These are phyloP conservation scores for Caenorhabditis sulstoni DNA, from an alignment of 2,888 invertebrate species.

Conservation along the genomic window DNA sequence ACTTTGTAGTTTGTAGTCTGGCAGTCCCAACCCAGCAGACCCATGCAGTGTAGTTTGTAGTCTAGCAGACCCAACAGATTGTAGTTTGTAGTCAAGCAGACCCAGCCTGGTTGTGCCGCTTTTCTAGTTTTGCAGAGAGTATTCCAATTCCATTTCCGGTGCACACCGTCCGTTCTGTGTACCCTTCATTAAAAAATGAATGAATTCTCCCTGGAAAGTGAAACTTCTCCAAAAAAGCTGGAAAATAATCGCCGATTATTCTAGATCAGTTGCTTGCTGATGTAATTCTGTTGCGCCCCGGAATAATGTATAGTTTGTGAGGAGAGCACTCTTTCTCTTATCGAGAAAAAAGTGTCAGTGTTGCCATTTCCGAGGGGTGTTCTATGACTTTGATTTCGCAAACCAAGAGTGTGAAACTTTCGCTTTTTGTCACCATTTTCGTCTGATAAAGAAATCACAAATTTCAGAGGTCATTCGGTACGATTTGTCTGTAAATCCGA, in stretches of 20 bases:
- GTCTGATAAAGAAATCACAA: neutral
- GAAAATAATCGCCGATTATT: constrained; percentile 16
- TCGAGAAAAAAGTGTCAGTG: neutral
- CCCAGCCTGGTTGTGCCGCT: neutral
- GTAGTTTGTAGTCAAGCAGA: neutral
- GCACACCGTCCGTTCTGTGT: neutral
- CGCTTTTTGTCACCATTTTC: constrained; percentile 13
- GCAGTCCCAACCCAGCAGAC: constrained; percentile 6
- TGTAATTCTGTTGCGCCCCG: constrained; percentile 33
- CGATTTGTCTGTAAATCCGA: neutral
- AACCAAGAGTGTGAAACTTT: constrained; percentile 30
- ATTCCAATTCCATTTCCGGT: constrained; percentile 6
- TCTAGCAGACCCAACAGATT: constrained; percentile 2
- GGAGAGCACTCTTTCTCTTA: neutral
- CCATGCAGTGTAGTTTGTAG: constrained; percentile 10
- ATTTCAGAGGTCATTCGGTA: constrained; percentile 20
- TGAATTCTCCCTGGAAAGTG: neutral
- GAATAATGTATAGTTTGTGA: constrained; percentile 32
- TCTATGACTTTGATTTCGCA: constrained; percentile 27
- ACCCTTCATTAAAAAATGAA: neutral
- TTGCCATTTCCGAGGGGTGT: constrained; percentile 13
- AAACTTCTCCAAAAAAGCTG: neutral
- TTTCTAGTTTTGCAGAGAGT: neutral
- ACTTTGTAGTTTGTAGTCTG: neutral
- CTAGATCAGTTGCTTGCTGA: constrained; percentile 23